Evolutionary conservation across 2,888 invertebrate genomes (phyloP).

Genomic region (Ormyrus pomaceus): DNA sequence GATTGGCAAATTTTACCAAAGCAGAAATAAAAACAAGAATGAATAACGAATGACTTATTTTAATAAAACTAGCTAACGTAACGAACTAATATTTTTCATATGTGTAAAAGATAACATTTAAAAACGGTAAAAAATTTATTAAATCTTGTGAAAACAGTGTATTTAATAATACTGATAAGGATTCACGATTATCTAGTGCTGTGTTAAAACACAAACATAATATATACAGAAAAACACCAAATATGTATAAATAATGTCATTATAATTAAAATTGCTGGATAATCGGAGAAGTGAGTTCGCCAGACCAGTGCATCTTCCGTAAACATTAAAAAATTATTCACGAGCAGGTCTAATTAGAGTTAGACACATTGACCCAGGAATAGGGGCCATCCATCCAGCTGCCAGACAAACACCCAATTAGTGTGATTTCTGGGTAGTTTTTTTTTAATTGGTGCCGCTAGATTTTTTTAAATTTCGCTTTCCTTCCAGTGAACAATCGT

Average conservation of each 20-base stretch:
- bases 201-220: slow-evolving; percentile 52
- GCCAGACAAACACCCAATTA: slow-evolving; percentile 46
- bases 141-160: no score
- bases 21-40: no score
- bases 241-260: slow-evolving; percentile 25
- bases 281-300: slow-evolving; percentile 31
- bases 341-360: slow-evolving; percentile 55
- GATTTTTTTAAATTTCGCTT: background rate
- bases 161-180: slow-evolving; percentile 30
- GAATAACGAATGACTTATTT: no score
- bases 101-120: no score
- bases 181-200: slow-evolving; percentile 41
- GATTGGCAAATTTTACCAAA: background rate
- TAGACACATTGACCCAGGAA: slow-evolving; percentile 58
- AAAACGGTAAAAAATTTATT: no score
- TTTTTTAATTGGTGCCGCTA: slow-evolving; percentile 27
- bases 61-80: no score
- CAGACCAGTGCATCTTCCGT: slow-evolving; percentile 44
- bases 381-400: slow-evolving; percentile 38
- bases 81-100: no score
- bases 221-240: slow-evolving; percentile 53
- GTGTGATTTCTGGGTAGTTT: slow-evolving; percentile 40
- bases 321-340: slow-evolving; percentile 49
- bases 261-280: slow-evolving; percentile 22
- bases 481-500: background rate